phyloP scores from a whole-genome alignment of 2,113 vertebrate species.

The Pipa parva region DNA sequence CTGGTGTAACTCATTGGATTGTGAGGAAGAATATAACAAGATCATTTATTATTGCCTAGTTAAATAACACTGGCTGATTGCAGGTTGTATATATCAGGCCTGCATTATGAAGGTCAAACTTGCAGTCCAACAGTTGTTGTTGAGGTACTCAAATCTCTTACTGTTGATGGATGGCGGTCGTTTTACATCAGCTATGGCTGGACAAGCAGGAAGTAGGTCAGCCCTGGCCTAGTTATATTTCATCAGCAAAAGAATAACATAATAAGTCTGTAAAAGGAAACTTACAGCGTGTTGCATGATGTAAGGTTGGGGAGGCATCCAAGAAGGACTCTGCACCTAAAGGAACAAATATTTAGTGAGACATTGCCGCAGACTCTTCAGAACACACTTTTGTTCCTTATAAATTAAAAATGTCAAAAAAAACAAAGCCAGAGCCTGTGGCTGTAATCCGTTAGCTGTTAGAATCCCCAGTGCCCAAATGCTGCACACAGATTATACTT shows the following conservation, averaged over 20 bases:
- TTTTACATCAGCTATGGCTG: too few relatives aligned
- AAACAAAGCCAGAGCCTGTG: not conserved
- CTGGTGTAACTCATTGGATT: too few relatives aligned
- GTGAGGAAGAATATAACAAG: too few relatives aligned
- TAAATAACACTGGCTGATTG: too few relatives aligned
- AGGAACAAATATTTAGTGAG: slow-evolving; percentile 42
- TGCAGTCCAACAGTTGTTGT: too few relatives aligned
- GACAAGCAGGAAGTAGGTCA: too few relatives aligned
- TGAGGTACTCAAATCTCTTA: too few relatives aligned
- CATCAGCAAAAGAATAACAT: not conserved
- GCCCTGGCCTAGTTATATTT: too few relatives aligned
- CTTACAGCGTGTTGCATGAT: slow-evolving; percentile 98
- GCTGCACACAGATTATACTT: slow-evolving; percentile 1
- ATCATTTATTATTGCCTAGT: too few relatives aligned
- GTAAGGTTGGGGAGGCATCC: slow-evolving; percentile 93
- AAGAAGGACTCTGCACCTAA: slow-evolving; percentile 94
- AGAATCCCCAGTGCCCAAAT: not conserved
- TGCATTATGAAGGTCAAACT: too few relatives aligned
- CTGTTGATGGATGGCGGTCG: too few relatives aligned
- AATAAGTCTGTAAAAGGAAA: slow-evolving; percentile 35
- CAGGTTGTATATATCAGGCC: too few relatives aligned
- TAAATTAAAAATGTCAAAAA: not conserved
- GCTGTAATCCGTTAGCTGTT: not conserved
- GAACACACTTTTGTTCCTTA: not conserved
- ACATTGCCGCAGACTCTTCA: not conserved